phyloP scores from a whole-genome alignment of 2,888 invertebrate species.

The Eilema griseolum region DNA sequence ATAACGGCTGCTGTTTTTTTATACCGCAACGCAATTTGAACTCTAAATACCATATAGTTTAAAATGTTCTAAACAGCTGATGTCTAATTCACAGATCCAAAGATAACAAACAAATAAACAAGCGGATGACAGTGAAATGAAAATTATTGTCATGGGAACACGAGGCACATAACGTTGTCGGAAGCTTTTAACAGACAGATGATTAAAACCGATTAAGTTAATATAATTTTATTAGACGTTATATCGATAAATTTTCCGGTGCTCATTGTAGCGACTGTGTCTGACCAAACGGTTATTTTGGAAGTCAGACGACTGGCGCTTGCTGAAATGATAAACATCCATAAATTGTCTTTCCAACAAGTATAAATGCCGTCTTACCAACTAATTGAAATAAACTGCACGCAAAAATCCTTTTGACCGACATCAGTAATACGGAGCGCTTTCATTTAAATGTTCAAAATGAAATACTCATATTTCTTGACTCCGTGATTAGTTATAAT shows the following conservation, averaged over 20 bases:
- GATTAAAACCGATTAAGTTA: conserved; percentile 16
- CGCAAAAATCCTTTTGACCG: conserved; percentile 45
- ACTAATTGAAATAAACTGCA: conserved; percentile 74
- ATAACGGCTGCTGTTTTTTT: too few relatives aligned
- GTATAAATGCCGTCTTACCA: conserved; percentile 57
- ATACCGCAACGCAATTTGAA: too few relatives aligned
- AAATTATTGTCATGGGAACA: conserved; percentile 23
- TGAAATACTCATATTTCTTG: conserved; percentile 27
- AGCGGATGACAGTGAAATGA: background rate
- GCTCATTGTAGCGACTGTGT: conserved; percentile 24
- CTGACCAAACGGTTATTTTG: conserved; percentile 49
- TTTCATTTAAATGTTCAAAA: conserved; percentile 37
- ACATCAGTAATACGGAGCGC: conserved; percentile 26
- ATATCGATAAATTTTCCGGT: conserved; percentile 26
- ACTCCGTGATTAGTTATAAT: background rate
- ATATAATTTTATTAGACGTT: conserved; percentile 12
- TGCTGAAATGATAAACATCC: conserved; percentile 57
- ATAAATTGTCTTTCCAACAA: conserved; percentile 65
- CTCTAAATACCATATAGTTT: background rate
- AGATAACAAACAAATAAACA: conserved; percentile 4
- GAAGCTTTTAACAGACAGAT: conserved; percentile 21
- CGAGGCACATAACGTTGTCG: conserved; percentile 15
- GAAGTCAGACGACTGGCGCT: conserved; percentile 50
- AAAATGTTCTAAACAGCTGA: background rate
- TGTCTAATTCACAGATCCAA: conserved; percentile 2